These are phyloP conservation scores for Acromyrmex heyeri DNA, from an alignment of 1,140 invertebrate species.

Conservation along the genomic window DNA sequence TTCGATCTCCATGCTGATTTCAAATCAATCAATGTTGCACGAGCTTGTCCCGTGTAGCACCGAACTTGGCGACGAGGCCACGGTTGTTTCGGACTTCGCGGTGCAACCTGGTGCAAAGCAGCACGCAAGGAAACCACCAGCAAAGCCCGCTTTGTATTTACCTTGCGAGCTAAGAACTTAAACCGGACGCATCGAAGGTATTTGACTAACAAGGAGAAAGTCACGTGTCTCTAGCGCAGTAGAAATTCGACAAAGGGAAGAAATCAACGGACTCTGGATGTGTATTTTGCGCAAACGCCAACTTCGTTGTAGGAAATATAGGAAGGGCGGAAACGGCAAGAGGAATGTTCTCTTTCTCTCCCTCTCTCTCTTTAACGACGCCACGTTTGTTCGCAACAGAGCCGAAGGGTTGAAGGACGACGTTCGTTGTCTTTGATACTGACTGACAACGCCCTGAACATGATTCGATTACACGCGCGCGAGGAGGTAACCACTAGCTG, in stretches of 20 bases:
- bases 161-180: neutral
- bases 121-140: conserved; percentile 26
- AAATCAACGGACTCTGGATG: neutral
- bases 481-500: too few relatives aligned
- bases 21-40: conserved; percentile 24
- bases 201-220: conserved; percentile 7
- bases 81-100: conserved; percentile 8
- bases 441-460: conserved; percentile 21
- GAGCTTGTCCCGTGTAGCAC: conserved; percentile 14
- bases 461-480: neutral
- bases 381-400: neutral
- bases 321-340: neutral
- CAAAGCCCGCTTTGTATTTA: neutral
- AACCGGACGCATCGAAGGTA: neutral
- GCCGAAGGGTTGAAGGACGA: conserved; percentile 3
- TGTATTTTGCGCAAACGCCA: neutral
- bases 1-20: conserved; percentile 17
- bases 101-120: neutral
- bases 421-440: conserved; percentile 10
- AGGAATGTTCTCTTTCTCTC: neutral
- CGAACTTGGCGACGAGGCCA: conserved; percentile 11
- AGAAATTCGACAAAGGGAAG: neutral
- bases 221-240: neutral
- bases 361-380: neutral
- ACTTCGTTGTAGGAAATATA: neutral